phyloP scores from a whole-genome alignment of 2,888 invertebrate genomes.

The Scelioninae gen. 2 region DNA sequence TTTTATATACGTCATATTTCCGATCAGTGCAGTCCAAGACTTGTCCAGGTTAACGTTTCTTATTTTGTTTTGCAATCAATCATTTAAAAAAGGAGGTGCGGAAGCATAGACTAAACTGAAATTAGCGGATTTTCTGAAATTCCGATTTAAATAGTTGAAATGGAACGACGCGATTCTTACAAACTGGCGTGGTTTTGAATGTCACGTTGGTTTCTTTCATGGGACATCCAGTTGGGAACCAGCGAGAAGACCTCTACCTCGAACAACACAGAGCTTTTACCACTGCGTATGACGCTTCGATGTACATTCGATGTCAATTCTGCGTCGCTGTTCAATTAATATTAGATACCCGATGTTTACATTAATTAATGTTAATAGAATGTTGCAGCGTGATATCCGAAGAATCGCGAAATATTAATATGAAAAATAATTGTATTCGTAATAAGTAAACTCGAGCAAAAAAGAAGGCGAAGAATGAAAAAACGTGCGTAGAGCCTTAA shows the following conservation, averaged over 20 bases:
- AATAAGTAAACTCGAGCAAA: constrained; percentile 2
- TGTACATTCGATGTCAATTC: constrained; percentile 58
- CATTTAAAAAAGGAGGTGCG: too few relatives aligned
- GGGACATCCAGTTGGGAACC: constrained; percentile 14
- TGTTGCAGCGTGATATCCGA: constrained; percentile 37
- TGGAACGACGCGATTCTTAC: too few relatives aligned
- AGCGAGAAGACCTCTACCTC: constrained; percentile 54
- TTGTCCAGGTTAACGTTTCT: too few relatives aligned
- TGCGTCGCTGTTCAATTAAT: constrained; percentile 58
- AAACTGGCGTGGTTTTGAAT: constrained; percentile 32
- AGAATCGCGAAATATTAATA: constrained; percentile 35
- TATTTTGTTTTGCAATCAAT: too few relatives aligned
- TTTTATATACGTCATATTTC: too few relatives aligned
- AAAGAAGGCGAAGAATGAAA: constrained; percentile 1
- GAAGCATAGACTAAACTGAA: too few relatives aligned
- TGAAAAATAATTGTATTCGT: constrained; percentile 31
- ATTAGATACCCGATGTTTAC: constrained; percentile 54
- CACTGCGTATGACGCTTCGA: constrained; percentile 58
- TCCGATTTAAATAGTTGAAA: too few relatives aligned
- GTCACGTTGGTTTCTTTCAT: constrained; percentile 28
- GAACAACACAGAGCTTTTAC: constrained; percentile 58
- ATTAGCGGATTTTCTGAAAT: too few relatives aligned
- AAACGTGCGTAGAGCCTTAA: constrained; percentile 51
- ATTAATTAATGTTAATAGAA: constrained; percentile 56
- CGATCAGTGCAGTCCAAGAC: too few relatives aligned